Base-by-base conservation (phyloP, 1,140 invertebrate species). In the Campoletis sonorensis region DNA sequence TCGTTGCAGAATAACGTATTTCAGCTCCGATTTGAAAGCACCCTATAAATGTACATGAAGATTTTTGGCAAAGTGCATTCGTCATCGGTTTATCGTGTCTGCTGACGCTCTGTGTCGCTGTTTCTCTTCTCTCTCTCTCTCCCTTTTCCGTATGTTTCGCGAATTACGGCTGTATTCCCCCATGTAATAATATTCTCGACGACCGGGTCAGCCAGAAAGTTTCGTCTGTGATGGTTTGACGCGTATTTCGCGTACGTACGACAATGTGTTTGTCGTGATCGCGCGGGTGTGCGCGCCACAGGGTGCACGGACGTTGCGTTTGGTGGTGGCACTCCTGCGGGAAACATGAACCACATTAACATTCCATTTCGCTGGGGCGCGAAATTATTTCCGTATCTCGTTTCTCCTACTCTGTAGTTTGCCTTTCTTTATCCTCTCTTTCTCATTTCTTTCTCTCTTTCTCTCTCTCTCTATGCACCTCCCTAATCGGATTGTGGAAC, bases 371-470 rank as follows among this genome's bases (percentile, higher is more conserved):
- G 76, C 68, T 78, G 72, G 84, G 49, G 70, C 72, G 80, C 77
- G 78, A 82, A 84, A 84, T 84, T 81, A 84, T 84, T 83, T 84
- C 84, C 82, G 80, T 77, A 72, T 81, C 81, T 80, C 70, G 72
- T 78, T 81, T 49, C 58, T 54, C 70, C 70, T 49, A 7, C 30
- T 77, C 4, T 16, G 7, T 30, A 64, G 61, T 64, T 26, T 23
- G 26, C 21, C 26, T 64, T 23, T 64, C 61, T 64, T 64, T 23
- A 61, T 23, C 61, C 61, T 33, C 61, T 70, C 67, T 13, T 27
- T 26, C 64, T 23, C 23, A 4, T 61, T 10, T 61, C 1, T 64
- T 54, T 54, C 51, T n/a, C 51, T n/a, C 1, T 18, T 21, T 54
- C 16, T 54, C n/a, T 54, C n/a, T 54, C 4, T 8, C 16, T 51